These are phyloP conservation scores for Microctonus hyperodae DNA, from an alignment of 2,888 invertebrate species.

Conservation along the genomic window DNA sequence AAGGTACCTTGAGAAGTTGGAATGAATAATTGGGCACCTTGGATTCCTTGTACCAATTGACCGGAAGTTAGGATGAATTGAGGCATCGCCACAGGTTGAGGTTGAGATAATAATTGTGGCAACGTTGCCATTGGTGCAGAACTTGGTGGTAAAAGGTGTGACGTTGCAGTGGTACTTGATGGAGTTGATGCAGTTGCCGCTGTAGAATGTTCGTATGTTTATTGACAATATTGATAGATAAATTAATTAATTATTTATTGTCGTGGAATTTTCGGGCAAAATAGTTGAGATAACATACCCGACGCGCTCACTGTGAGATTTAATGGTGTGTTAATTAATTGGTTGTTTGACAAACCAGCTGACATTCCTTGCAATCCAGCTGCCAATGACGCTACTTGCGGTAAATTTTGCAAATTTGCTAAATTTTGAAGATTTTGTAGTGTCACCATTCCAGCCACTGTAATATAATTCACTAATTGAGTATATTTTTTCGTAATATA, in stretches of 20 bases:
- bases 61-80: slow-evolving; percentile 91
- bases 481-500: not conserved
- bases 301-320: slow-evolving; percentile 79
- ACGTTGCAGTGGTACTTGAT: slow-evolving; percentile 58
- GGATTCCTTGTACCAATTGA: slow-evolving; percentile 90
- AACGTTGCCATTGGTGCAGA: slow-evolving; percentile 67
- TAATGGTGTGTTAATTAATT: slow-evolving; percentile 81
- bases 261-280: not conserved
- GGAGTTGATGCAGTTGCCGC: slow-evolving; percentile 60
- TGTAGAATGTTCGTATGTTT: slow-evolving; percentile 33
- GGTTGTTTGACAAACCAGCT: slow-evolving; percentile 65
- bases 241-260: not conserved
- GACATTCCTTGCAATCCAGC: slow-evolving; percentile 72
- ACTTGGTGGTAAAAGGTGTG: slow-evolving; percentile 58
- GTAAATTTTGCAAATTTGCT: slow-evolving; percentile 75
- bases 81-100: slow-evolving; percentile 79
- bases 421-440: slow-evolving; percentile 82
- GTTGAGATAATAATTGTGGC: slow-evolving; percentile 68
- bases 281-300: slow-evolving; percentile 55
- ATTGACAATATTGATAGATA: not conserved
- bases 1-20: slow-evolving; percentile 90
- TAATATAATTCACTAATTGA: slow-evolving; percentile 39
- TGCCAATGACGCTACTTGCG: slow-evolving; percentile 69
- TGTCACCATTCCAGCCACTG: slow-evolving; percentile 78
- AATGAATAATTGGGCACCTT: slow-evolving; percentile 92